These are phyloP conservation scores for Brenthis hecate DNA, from an alignment of 2,888 invertebrate species.

Conservation along the genomic window DNA sequence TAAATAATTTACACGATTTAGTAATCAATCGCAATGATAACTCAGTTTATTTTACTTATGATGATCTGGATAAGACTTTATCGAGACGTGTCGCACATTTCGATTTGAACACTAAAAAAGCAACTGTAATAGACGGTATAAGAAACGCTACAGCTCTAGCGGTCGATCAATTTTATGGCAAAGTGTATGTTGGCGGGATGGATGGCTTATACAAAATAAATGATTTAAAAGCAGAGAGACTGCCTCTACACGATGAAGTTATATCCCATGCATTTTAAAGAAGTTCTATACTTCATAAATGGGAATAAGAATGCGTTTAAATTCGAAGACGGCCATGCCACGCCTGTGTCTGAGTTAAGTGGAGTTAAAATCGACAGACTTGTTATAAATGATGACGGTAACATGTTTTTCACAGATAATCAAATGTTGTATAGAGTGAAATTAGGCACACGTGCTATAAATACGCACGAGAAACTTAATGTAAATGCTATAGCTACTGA, in stretches of 20 bases:
- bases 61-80: conserved; percentile 53
- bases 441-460: conserved; percentile 60
- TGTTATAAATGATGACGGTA: conserved; percentile 63
- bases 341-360: conserved; percentile 53
- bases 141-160: conserved; percentile 67
- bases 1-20: conserved; percentile 61
- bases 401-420: conserved; percentile 60
- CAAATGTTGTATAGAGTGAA: conserved; percentile 59
- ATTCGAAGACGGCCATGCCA: conserved; percentile 60
- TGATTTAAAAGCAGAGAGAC: conserved; percentile 55
- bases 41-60: conserved; percentile 66
- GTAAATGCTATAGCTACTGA: conserved; percentile 58
- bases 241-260: conserved; percentile 63
- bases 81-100: conserved; percentile 57
- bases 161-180: conserved; percentile 59
- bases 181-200: conserved; percentile 63
- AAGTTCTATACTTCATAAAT: conserved; percentile 61
- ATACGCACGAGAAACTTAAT: conserved; percentile 56
- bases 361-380: conserved; percentile 57
- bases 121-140: conserved; percentile 59
- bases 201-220: conserved; percentile 66
- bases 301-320: conserved; percentile 55
- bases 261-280: conserved; percentile 59
- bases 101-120: conserved; percentile 51
- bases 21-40: conserved; percentile 62